Conservation (phyloP, 2,113 vertebrate genomes). For the Crotophaga sulcirostris region DNA sequence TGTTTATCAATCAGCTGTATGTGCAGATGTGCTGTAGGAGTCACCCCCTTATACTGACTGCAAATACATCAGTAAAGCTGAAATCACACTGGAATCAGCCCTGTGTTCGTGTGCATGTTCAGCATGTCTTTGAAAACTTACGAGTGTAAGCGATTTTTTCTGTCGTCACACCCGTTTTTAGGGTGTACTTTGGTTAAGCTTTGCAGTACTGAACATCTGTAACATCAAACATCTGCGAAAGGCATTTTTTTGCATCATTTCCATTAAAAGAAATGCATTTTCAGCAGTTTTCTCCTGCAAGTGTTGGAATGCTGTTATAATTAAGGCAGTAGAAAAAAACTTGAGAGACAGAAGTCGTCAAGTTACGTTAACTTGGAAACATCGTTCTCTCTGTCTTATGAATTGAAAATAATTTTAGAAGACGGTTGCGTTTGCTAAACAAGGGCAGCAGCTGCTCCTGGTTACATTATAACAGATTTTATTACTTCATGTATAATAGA, state of each 20-base stretch:
- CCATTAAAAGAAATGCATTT: not conserved
- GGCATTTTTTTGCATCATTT: not conserved
- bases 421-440: not conserved
- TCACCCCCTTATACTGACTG: not conserved
- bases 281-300: slow-evolving; percentile 31
- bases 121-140: not conserved
- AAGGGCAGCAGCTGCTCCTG: slow-evolving; percentile 22
- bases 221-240: slow-evolving; percentile 7
- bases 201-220: not conserved
- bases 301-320: not conserved
- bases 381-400: not conserved
- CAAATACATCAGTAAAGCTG: not conserved
- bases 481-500: not conserved
- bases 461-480: not conserved
- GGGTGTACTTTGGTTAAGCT: not conserved
- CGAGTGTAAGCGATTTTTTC: not conserved
- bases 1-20: not conserved
- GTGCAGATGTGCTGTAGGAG: not conserved
- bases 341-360: not conserved
- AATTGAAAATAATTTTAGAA: slow-evolving; percentile 40
- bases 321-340: slow-evolving; percentile 40
- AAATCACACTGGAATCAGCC: not conserved
- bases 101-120: rapidly evolving
- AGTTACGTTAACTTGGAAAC: slow-evolving; percentile 14
- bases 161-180: not conserved